phyloP scores from a whole-genome alignment of 2,113 vertebrate species.

The Engystomops pustulosus region DNA sequence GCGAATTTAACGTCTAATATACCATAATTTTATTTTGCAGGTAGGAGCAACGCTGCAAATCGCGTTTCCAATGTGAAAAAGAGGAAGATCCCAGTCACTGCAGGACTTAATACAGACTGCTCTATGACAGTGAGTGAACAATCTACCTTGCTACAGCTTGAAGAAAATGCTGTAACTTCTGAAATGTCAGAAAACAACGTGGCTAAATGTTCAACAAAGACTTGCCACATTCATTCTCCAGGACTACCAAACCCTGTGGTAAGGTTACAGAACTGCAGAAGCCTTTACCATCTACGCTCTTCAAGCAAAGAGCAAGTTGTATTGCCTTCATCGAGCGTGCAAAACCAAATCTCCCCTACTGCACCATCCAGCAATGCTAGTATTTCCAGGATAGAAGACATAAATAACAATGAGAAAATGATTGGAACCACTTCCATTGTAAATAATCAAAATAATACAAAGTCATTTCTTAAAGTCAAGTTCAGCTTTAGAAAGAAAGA shows the following conservation, averaged over 20 bases:
- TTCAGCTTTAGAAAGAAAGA: not conserved
- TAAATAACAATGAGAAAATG: not conserved
- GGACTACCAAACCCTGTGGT: constrained; percentile 65
- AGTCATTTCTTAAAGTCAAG: not conserved
- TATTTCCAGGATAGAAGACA: not conserved
- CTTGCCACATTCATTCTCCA: not conserved
- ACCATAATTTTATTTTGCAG: not conserved
- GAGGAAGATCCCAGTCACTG: not conserved
- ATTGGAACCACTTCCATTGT: not conserved
- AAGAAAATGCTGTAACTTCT: not conserved
- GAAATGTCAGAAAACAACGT: not conserved
- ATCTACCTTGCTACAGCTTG: not conserved
- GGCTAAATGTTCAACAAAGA: not conserved
- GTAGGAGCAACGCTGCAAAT: not conserved
- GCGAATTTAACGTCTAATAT: not conserved
- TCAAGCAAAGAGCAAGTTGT: constrained; percentile 47
- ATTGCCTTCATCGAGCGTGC: not conserved
- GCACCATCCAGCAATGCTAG: not conserved
- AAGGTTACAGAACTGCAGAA: constrained; percentile 64
- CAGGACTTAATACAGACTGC: not conserved
- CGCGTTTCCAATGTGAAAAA: not conserved
- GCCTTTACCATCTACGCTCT: constrained; percentile 64
- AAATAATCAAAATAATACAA: not conserved
- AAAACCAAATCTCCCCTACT: not conserved
- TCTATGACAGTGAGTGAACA: not conserved